Base-by-base conservation (phyloP, 2,888 invertebrate species). In the Ctena decussata region DNA sequence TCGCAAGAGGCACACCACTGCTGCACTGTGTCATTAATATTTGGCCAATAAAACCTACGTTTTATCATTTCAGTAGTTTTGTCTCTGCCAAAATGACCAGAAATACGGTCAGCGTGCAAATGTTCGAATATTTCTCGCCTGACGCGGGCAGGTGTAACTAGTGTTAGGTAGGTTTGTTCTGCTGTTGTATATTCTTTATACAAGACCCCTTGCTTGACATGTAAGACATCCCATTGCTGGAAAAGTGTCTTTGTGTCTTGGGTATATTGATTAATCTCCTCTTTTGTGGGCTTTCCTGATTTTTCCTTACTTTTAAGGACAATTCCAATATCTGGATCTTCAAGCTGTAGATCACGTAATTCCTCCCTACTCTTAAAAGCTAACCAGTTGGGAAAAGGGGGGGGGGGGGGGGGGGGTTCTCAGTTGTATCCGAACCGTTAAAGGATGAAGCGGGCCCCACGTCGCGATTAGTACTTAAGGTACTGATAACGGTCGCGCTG, bases 21-120 rank as follows among this genome's bases (percentile, higher is more conserved):
- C 5, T 37, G 69, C 11, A 69, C 37, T 32, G 32, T 21, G 8
- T 37, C 37, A 35, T 15, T 35, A 11, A 69, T 27, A 37, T 37
- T 37, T 12, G 69, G 69, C 69, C 69, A 69, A 37, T 35, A 69
- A 69, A 69, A 69, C 37, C 69, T 69, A 69, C 69, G 69, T 69
- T 69, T 69, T 12, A 69, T 69, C 35, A 37, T 6, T 27, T 32
- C 32, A 35, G 24, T n/a, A 6, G 69, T 27, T 69, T 32, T 69
- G 30, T 69, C 69, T 32, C 69, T 69, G 32, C 69, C 69, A n/a
- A 32, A 69, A 37, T 69, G 69, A 32, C 69, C 69, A 27, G 69
- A 11, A 6, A 69, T 37, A 5, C 69, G 32, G 24, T 69, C 21
- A 69, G 8, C 15, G 69, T 69, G 69, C 37, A 69, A 69, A 32